phyloP scores from a whole-genome alignment of 2,113 vertebrate species.

The Cairina moschata region DNA sequence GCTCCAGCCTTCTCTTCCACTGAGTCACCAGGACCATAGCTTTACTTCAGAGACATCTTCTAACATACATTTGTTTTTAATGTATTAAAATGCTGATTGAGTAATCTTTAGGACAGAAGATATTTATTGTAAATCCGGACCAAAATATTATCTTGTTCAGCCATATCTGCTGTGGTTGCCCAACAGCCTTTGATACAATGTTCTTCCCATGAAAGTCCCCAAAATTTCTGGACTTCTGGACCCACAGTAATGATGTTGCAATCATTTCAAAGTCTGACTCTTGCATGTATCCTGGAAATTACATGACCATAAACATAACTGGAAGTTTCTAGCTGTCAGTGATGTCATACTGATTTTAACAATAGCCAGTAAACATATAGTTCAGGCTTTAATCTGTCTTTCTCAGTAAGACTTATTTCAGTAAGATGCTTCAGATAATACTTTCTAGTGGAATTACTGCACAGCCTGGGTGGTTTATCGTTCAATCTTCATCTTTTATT shows the following conservation, averaged over 20 bases:
- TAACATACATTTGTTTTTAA: conserved; percentile 41
- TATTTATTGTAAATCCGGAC: conserved; percentile 30
- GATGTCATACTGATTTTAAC: conserved; percentile 40
- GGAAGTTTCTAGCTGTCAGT: conserved; percentile 19
- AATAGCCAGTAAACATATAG: conserved; percentile 26
- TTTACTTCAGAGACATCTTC: background rate
- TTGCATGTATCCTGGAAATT: conserved; percentile 32
- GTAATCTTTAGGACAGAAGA: conserved; percentile 1
- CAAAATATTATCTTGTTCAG: conserved; percentile 39
- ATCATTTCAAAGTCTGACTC: conserved; percentile 25
- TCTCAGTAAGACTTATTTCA: conserved; percentile 20
- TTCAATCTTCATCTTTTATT: conserved; percentile 32
- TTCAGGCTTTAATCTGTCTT: conserved; percentile 16
- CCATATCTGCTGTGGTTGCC: background rate
- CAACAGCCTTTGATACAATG: background rate
- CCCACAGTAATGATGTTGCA: background rate
- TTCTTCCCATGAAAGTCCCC: background rate
- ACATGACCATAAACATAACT: background rate
- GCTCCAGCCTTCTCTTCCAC: background rate
- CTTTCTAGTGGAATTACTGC: conserved; percentile 16
- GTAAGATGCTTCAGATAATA: background rate
- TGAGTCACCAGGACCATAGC: fast-evolving
- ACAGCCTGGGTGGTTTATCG: conserved; percentile 34
- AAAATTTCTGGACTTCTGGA: conserved; percentile 17
- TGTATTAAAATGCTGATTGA: conserved; percentile 3